These are phyloP conservation scores for Nibea coibor DNA, from an alignment of 2,113 vertebrate species.

Conservation along the genomic window DNA sequence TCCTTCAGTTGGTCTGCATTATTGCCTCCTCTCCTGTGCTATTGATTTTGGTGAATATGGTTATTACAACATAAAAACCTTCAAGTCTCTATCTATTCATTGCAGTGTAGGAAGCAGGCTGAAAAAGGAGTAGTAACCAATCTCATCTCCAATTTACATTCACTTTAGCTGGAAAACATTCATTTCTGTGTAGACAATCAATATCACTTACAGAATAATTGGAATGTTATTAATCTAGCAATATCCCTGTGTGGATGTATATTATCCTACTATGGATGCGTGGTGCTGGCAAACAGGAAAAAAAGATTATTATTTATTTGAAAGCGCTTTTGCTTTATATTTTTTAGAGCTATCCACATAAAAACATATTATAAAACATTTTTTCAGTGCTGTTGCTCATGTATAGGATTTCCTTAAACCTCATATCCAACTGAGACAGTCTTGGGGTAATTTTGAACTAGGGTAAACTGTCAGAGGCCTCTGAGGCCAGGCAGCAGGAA, in stretches of 20 bases:
- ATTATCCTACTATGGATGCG: constrained; percentile 86
- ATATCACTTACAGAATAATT: constrained; percentile 90
- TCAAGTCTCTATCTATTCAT: constrained; percentile 85
- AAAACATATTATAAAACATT: constrained; percentile 22
- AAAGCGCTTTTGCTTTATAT: constrained; percentile 11
- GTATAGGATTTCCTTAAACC: constrained; percentile 12
- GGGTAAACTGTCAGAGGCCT: constrained; percentile 52
- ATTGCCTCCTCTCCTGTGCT: constrained; percentile 90
- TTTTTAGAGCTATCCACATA: neutral
- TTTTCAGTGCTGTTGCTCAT: neutral
- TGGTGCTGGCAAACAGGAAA: constrained; percentile 22
- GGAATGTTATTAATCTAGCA: constrained; percentile 92
- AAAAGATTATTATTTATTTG: constrained; percentile 14
- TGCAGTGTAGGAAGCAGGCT: constrained; percentile 74
- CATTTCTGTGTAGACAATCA: constrained; percentile 91
- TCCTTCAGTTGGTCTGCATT: constrained; percentile 89
- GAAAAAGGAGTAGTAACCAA: constrained; percentile 45
- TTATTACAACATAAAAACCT: constrained; percentile 96
- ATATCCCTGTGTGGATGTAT: constrained; percentile 89
- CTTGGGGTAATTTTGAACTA: constrained; percentile 36
- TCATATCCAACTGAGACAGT: constrained; percentile 3
- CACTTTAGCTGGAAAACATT: constrained; percentile 92
- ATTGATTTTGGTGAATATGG: constrained; percentile 96
- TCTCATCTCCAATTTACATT: constrained; percentile 76
- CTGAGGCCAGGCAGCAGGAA: constrained; percentile 63